Evolutionary conservation across 2,888 invertebrate genomes (phyloP), one percentile per base, ranked within the genome.

Genomic region (Isotomurus palustris): DNA sequence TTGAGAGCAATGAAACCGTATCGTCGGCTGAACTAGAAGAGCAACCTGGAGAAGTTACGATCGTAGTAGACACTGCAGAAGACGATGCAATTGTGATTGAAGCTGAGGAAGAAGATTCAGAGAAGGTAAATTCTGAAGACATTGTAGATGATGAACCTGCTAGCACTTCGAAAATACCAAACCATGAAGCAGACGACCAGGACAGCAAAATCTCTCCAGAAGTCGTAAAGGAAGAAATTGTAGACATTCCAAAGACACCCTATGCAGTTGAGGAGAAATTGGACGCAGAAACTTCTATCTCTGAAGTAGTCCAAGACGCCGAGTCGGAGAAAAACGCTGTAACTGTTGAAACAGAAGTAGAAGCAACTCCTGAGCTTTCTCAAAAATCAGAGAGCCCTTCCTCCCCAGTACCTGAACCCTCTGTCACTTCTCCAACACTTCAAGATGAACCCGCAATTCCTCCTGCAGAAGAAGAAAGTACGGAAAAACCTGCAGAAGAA

Each of bases 1-100:
- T 51, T 47, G 58, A 58, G 43, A 52, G 53, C 43, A 58, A 51
- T 10, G 58, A 58, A 32, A 43, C 50, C 28, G 54, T 35, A 6
- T 50, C 53, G 44, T 53, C 58, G 19, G 53, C 48, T 17, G 58
- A 58, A 10, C 49, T 58, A 14, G 45, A 44, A 44, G n/a, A 29
- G 22, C 17, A 44, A 45, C 29, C 36, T 29, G 25, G 36, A 35
- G 25, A 24, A 29, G n/a, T 32, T 10, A 19, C 19, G 17, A 28
- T 19, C 2, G 53, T 48, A 19, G 52, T n/a, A n/a, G n/a, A n/a
- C n/a, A n/a, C n/a, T n/a, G n/a, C n/a, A n/a, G n/a, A n/a, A n/a
- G n/a, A n/a, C 36, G 10, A 51, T 50, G 44, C 50, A 50, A 14
- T 48, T 49, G n/a, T 49, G 41, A 2, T 17, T 43, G n/a, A n/a